Evolutionary conservation across 1,140 invertebrate species (phyloP).

Genomic region (Micrasema longulum): DNA sequence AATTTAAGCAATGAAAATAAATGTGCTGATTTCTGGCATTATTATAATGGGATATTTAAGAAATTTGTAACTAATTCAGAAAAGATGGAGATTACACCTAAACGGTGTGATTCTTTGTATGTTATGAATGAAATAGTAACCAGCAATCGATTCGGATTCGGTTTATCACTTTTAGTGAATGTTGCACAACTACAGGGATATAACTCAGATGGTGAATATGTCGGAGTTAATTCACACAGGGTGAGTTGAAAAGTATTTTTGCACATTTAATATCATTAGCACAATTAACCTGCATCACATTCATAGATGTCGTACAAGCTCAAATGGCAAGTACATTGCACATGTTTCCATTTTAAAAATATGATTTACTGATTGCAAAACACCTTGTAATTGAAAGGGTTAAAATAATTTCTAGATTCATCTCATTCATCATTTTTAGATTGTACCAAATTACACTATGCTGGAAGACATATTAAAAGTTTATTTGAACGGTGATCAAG

Average conservation of each 20-base stretch:
- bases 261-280: too few relatives aligned
- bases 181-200: conserved; percentile 36
- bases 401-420: too few relatives aligned
- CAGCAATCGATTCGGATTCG: conserved; percentile 43
- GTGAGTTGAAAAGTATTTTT: conserved; percentile 27
- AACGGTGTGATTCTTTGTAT: conserved; percentile 37
- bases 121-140: conserved; percentile 45
- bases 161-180: conserved; percentile 44
- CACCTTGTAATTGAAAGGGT: too few relatives aligned
- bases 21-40: conserved; percentile 47
- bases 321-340: too few relatives aligned
- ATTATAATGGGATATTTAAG: conserved; percentile 47
- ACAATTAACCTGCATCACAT: too few relatives aligned
- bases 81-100: conserved; percentile 7
- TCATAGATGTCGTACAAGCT: too few relatives aligned
- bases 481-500: conserved; percentile 27
- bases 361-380: too few relatives aligned
- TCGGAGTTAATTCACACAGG: conserved; percentile 30
- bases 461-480: conserved; percentile 47
- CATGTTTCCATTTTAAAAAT: too few relatives aligned
- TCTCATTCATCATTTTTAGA: conserved; percentile 36
- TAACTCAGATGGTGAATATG: conserved; percentile 23
- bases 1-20: conserved; percentile 43
- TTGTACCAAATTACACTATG: conserved; percentile 46
- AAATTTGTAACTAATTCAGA: conserved; percentile 42